phyloP scores from a whole-genome alignment of 1,140 invertebrate species.

The Drosophila murphyi region DNA sequence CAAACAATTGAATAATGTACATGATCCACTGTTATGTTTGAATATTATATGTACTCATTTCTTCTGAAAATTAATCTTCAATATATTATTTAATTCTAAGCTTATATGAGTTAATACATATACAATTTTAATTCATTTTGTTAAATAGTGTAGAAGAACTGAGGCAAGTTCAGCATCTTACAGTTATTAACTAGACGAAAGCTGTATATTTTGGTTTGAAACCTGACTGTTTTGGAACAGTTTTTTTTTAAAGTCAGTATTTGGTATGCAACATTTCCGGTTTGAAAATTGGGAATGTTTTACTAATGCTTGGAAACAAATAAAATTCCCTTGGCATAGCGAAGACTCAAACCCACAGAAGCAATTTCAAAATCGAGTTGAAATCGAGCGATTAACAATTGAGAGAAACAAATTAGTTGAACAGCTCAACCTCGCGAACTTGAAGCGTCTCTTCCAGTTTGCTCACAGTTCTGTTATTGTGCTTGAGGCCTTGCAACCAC shows the following conservation, averaged over 20 bases:
- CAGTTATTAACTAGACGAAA: not conserved
- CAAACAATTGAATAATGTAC: too few species aligned
- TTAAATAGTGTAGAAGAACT: not conserved
- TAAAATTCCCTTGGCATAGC: not conserved
- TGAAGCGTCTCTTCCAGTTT: conserved; percentile 50
- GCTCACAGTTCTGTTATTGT: conserved; percentile 51
- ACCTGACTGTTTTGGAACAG: not conserved
- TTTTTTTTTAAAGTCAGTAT: not conserved
- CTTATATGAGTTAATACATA: too few species aligned
- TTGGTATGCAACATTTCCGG: too few species aligned
- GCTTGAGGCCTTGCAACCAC: conserved; percentile 57
- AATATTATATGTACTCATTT: too few species aligned
- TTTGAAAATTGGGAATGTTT: too few species aligned
- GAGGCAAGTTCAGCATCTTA: not conserved
- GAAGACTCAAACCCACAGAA: not conserved
- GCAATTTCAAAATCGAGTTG: not conserved
- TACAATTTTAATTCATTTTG: not conserved
- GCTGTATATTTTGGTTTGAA: not conserved
- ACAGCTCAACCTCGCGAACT: conserved; percentile 44
- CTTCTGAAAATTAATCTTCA: too few species aligned
- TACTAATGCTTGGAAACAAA: too few species aligned
- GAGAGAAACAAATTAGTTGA: not conserved
- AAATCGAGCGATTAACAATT: not conserved
- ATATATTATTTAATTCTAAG: too few species aligned
- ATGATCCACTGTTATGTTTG: too few species aligned